Conservation (phyloP, 1,140 invertebrate genomes). For the Agrypnia vestita region DNA sequence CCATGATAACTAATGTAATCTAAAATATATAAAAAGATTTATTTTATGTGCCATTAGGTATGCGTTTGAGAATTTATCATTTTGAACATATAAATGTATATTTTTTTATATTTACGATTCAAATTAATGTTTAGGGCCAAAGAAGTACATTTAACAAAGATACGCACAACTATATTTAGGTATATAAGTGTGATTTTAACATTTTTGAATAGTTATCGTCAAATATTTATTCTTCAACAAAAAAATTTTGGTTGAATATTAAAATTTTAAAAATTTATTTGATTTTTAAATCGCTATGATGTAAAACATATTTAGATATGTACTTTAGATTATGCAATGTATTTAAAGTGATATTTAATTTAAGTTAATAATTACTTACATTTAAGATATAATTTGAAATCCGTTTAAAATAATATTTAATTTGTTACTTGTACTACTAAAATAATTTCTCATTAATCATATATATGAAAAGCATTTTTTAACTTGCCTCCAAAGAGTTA, state of each 20-base stretch:
- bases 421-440: conserved; percentile 7
- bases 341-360: conserved; percentile 56
- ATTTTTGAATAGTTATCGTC: conserved; percentile 28
- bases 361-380: conserved; percentile 37
- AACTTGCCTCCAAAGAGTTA: no score
- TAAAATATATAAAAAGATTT: conserved; percentile 16
- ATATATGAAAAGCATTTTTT: neutral
- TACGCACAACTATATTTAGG: conserved; percentile 55
- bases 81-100: conserved; percentile 37
- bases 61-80: conserved; percentile 19
- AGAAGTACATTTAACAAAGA: conserved; percentile 42
- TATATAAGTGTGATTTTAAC: conserved; percentile 54
- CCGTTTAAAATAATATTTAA: conserved; percentile 29
- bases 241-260: neutral
- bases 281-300: conserved; percentile 37
- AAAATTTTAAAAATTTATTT: conserved; percentile 29
- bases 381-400: conserved; percentile 33
- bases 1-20: conserved; percentile 4
- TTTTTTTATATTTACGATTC: conserved; percentile 39
- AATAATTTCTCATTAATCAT: neutral
- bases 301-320: neutral
- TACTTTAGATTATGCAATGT: conserved; percentile 41
- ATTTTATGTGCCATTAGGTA: conserved; percentile 41
- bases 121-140: conserved; percentile 47
- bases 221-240: conserved; percentile 8